Percentiles rank a stretch among this genome's conserved stretches.
phyloP scores from a whole-genome alignment of 1,140 invertebrate genomes.

The Maniola jurtina region DNA sequence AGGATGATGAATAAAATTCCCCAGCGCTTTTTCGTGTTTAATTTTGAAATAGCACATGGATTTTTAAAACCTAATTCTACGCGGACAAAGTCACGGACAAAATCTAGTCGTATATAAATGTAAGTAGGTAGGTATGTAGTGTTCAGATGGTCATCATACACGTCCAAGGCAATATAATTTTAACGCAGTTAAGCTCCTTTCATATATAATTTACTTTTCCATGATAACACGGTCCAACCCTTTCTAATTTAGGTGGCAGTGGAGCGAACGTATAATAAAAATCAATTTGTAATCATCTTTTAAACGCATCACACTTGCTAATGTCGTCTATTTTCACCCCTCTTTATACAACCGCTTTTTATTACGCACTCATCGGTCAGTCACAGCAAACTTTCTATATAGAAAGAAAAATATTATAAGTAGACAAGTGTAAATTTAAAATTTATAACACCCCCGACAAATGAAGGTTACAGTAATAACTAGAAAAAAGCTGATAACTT shows the following conservation, averaged over 20 bases:
- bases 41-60: too few relatives aligned
- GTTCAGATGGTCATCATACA: neutral
- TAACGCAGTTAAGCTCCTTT: constrained; percentile 15
- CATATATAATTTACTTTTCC: constrained; percentile 30
- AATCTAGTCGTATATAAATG: too few relatives aligned
- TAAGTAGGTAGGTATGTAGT: neutral
- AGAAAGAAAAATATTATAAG: too few relatives aligned
- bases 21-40: too few relatives aligned
- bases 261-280: constrained; percentile 57
- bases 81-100: too few relatives aligned
- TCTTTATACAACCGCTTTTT: constrained; percentile 19
- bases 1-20: too few relatives aligned
- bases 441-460: too few relatives aligned
- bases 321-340: constrained; percentile 42
- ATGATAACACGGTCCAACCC: constrained; percentile 39
- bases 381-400: constrained; percentile 4
- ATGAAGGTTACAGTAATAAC: too few relatives aligned
- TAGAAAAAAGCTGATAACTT: too few relatives aligned
- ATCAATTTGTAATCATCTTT: constrained; percentile 55
- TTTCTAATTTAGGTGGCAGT: constrained; percentile 27
- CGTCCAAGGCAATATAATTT: constrained; percentile 7
- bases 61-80: too few relatives aligned
- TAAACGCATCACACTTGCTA: constrained; percentile 53
- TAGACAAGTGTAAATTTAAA: too few relatives aligned
- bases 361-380: neutral